These are phyloP conservation scores for Napeogenes sylphis DNA, from an alignment of 2,888 invertebrate species.

Conservation along the genomic window DNA sequence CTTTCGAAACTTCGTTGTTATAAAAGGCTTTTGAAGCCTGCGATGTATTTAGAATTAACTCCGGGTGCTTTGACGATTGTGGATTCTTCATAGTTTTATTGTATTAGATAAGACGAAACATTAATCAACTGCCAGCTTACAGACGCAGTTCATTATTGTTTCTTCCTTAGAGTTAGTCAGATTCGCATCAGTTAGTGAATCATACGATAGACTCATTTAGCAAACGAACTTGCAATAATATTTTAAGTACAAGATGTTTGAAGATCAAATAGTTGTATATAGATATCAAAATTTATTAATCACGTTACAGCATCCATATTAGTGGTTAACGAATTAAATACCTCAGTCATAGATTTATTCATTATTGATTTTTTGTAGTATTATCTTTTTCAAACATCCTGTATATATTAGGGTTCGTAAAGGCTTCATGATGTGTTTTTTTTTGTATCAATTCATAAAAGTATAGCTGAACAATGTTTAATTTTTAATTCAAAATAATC, in stretches of 20 bases:
- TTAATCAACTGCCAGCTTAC: conserved; percentile 30
- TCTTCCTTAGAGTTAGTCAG: conserved; percentile 66
- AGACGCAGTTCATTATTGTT: conserved; percentile 53
- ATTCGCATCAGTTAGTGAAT: conserved; percentile 60
- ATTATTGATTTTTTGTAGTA: conserved; percentile 21
- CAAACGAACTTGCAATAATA: conserved; percentile 48
- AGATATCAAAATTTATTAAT: conserved; percentile 28
- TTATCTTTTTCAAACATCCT: conserved; percentile 68
- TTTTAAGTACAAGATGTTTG: conserved; percentile 66
- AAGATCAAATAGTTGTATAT: conserved; percentile 31
- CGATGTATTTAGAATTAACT: conserved; percentile 74
- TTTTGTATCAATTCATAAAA: background rate
- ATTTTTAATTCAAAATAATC: no score
- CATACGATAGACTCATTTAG: conserved; percentile 48
- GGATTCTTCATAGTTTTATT: conserved; percentile 72
- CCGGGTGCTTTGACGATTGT: conserved; percentile 78
- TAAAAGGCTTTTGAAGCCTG: conserved; percentile 71
- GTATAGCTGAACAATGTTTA: no score
- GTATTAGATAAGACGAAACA: conserved; percentile 54
- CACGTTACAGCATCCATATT: conserved; percentile 37
- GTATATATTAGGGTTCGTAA: conserved; percentile 38
- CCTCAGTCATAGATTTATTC: conserved; percentile 34
- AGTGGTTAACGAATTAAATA: conserved; percentile 35
- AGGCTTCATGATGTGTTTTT: conserved; percentile 9
- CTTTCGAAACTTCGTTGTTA: conserved; percentile 69